A percentile compares a stretch with the other conserved stretches of the same genome.
These are phyloP conservation scores for Hydrozoanthus gracilis DNA, from an alignment of 92 coral and sea anemone species.

Conservation along the genomic window DNA sequence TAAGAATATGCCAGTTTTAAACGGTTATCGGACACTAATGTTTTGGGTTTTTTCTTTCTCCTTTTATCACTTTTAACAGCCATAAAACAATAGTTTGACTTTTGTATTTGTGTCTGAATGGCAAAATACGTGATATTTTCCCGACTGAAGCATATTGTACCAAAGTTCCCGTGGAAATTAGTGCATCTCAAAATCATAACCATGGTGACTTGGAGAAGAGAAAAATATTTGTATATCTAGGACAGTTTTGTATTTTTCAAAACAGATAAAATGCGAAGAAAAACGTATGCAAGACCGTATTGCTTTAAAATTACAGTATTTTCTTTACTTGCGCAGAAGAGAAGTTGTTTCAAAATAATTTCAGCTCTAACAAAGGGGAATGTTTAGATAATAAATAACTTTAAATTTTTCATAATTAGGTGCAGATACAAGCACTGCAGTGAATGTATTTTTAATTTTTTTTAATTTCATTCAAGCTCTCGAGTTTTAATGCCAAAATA, in stretches of 20 bases:
- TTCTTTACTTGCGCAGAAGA: too few species aligned
- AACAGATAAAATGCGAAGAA: too few species aligned
- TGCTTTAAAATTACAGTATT: too few species aligned
- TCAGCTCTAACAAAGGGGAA: not conserved
- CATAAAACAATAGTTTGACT: not conserved
- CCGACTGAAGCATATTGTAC: not conserved
- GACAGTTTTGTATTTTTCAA: too few species aligned
- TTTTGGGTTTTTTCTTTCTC: too few species aligned
- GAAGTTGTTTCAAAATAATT: not conserved
- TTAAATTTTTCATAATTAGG: not conserved
- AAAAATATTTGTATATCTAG: not conserved
- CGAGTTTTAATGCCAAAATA: not conserved
- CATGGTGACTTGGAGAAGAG: constrained; percentile 7
- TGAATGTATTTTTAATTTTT: too few species aligned
- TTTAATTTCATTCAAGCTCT: not conserved
- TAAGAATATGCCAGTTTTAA: too few species aligned
- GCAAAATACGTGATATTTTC: not conserved
- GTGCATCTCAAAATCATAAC: not conserved
- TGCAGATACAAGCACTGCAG: not conserved
- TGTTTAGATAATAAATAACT: constrained; percentile 20
- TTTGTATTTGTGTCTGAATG: not conserved
- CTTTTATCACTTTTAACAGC: too few species aligned
- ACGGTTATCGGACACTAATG: too few species aligned
- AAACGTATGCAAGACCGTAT: too few species aligned
- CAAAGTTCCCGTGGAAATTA: not conserved